A percentile compares a stretch with the other conserved stretches of the same genome.
Evolutionary conservation across 2,888 invertebrate species (phyloP).

Genomic region (Baronia brevicornis): DNA sequence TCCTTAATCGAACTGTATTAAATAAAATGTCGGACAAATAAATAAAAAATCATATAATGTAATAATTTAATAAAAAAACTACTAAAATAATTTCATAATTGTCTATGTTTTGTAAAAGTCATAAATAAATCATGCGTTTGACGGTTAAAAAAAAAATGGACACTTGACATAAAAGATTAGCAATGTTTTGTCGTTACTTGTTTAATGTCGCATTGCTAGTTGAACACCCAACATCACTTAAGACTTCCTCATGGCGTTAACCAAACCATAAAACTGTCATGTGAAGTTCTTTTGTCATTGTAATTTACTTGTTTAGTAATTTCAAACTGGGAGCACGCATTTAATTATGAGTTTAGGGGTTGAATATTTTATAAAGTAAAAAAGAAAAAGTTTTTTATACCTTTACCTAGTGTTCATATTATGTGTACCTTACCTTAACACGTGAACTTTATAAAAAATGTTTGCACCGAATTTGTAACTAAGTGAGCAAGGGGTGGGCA

Average conservation of each 20-base stretch:
- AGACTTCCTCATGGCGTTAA: slow-evolving; percentile 26
- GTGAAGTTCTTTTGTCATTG: slow-evolving; percentile 42
- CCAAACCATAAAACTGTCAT: slow-evolving; percentile 43
- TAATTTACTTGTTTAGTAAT: slow-evolving; percentile 50
- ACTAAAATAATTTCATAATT: background rate
- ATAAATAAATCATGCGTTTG: slow-evolving; percentile 2
- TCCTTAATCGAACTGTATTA: no score
- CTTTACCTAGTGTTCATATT: no score
- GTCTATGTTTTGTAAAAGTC: background rate
- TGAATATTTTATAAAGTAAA: slow-evolving; percentile 9
- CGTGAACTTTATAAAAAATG: slow-evolving; percentile 7
- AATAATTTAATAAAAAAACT: no score
- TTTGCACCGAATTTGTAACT: slow-evolving; percentile 16
- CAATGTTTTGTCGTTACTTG: no score
- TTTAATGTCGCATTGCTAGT: slow-evolving; percentile 18
- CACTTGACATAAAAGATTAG: slow-evolving; percentile 28
- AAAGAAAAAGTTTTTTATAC: no score
- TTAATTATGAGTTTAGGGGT: slow-evolving; percentile 42
- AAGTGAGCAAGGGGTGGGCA: slow-evolving; percentile 19
- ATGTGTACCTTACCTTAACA: slow-evolving; percentile 2
- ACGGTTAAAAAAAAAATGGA: slow-evolving; percentile 4
- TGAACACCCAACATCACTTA: slow-evolving; percentile 18
- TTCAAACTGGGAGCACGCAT: slow-evolving; percentile 43
- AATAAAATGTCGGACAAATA: no score
- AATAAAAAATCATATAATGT: no score